These are phyloP conservation scores for Automeris io DNA, from an alignment of 2,888 invertebrate species.

Conservation along the genomic window DNA sequence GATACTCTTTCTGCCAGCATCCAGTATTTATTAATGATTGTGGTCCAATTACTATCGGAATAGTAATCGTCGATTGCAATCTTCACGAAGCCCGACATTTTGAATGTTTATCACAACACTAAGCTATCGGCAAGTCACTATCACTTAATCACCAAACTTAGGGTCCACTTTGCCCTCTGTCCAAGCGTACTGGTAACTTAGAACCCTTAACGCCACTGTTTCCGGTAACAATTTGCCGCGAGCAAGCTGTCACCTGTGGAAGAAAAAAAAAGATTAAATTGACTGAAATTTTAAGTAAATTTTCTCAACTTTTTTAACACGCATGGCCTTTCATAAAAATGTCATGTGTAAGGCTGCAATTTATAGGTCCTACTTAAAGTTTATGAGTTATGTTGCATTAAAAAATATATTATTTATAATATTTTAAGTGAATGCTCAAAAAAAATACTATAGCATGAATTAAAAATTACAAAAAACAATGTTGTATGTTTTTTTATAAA, in stretches of 20 bases:
- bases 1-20: conserved; percentile 84
- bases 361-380: too few species aligned
- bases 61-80: conserved; percentile 81
- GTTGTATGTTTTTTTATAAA: background rate
- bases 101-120: conserved; percentile 31
- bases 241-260: conserved; percentile 67
- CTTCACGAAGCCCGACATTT: conserved; percentile 80
- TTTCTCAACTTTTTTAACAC: too few species aligned
- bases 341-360: too few species aligned
- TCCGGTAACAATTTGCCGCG: conserved; percentile 52
- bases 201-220: conserved; percentile 13
- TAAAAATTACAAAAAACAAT: too few species aligned
- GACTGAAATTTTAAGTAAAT: background rate
- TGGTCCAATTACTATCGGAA: conserved; percentile 79
- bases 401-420: too few species aligned
- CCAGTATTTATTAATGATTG: conserved; percentile 82
- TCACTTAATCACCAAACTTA: conserved; percentile 36
- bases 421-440: too few species aligned
- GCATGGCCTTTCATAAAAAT: too few species aligned
- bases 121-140: conserved; percentile 23
- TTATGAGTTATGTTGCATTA: too few species aligned
- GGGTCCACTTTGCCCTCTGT: conserved; percentile 10
- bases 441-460: too few species aligned
- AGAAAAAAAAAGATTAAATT: conserved; percentile 20
- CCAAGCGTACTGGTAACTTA: conserved; percentile 15